A percentile compares a stretch with the other conserved stretches of the same genome.
Evolutionary conservation across 2,888 invertebrate genomes (phyloP).

Genomic region (Iselma pallidipennis): DNA sequence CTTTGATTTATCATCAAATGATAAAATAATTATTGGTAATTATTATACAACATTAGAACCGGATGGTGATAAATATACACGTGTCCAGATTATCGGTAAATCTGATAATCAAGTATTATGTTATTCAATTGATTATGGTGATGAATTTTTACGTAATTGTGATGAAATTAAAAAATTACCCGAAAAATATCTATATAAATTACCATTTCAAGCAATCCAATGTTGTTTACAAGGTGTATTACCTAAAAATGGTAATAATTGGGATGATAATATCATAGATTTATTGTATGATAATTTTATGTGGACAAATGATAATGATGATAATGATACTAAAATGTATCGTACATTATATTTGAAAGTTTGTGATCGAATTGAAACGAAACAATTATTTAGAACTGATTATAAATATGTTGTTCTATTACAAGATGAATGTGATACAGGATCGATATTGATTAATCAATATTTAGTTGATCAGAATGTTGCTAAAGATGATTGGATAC

Average conservation of each 20-base stretch:
- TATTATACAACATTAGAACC: slow-evolving; percentile 60
- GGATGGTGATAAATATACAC: slow-evolving; percentile 52
- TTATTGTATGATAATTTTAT: slow-evolving; percentile 58
- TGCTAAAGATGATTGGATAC: slow-evolving; percentile 27
- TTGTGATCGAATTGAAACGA: slow-evolving; percentile 49
- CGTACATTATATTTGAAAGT: slow-evolving; percentile 57
- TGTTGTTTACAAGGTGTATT: slow-evolving; percentile 62
- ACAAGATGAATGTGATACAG: slow-evolving; percentile 56
- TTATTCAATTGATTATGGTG: slow-evolving; percentile 69
- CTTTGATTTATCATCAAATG: background rate
- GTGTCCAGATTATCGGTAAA: slow-evolving; percentile 57
- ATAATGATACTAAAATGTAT: slow-evolving; percentile 19
- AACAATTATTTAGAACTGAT: slow-evolving; percentile 53
- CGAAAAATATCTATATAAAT: slow-evolving; percentile 56
- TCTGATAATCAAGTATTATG: slow-evolving; percentile 57
- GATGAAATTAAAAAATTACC: slow-evolving; percentile 58
- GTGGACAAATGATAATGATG: slow-evolving; percentile 45
- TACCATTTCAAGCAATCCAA: slow-evolving; percentile 68
- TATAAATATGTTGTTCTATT: slow-evolving; percentile 59
- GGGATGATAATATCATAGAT: slow-evolving; percentile 61
- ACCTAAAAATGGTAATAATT: slow-evolving; percentile 56
- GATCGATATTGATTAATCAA: slow-evolving; percentile 58
- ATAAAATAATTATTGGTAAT: slow-evolving; percentile 50
- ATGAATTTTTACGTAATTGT: slow-evolving; percentile 55
- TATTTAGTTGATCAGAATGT: slow-evolving; percentile 53